Base-by-base conservation (phyloP, 2,888 invertebrate genomes). In the Amphipoea lucens region DNA sequence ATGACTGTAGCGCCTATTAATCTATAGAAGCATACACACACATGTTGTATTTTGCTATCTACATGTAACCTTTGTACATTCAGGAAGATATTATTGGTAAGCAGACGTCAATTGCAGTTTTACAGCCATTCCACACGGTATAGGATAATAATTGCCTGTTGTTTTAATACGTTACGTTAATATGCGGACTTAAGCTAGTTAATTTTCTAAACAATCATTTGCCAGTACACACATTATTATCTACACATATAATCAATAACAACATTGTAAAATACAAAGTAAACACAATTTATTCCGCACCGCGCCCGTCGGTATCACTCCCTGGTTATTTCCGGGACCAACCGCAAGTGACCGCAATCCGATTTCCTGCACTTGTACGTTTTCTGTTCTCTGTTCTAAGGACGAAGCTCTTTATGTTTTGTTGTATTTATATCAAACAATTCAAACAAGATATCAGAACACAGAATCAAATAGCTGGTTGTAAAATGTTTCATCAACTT, bases 341-440 rank as follows among this genome's bases (percentile, higher is more conserved):
- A 76, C 75, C 78, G 81, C 75, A 51, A 74, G 65, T 87, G 81
- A 87, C 87, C 89, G 78, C 83, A 87, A 87, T 83, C 87, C 83
- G 87, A 88, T 87, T 87, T 85, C 85, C 89, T 88, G 89, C 80
- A 88, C 87, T 87, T 85, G 83, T 77, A 75, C 77, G 80, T 83
- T 57, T 57, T 87, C 86, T 63, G 42, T 42, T 78, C 60, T 75
- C 60, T 78, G 66, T 76, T 77, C 29, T 57, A 79, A 63, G 51
- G 54, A 60, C 54, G 36, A 72, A 77, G 29, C 57, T 14, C 54
- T 71, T 72, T 69, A 51, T 23, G 60, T 62, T 62, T 60, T 51
- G 60, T 73, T 51, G 60, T 73, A 45, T 69, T 69, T 73, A 42
- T 57, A 63, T 85, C 65, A 68, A 65, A 67, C 23, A 40, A 68